Conservation (phyloP, 2,113 vertebrate species). For the Chascanopsetta lugubris region DNA sequence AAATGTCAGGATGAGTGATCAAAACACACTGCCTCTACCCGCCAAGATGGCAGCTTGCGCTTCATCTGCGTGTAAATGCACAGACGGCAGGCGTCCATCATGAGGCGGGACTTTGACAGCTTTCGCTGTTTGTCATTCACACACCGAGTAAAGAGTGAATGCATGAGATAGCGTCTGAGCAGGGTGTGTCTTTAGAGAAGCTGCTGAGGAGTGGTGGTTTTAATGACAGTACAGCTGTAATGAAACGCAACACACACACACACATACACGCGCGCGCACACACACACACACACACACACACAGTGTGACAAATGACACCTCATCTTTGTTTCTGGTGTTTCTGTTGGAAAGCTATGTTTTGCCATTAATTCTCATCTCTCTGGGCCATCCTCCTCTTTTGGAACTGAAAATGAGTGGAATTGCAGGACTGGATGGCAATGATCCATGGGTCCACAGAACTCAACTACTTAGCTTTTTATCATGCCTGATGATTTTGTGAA, state of each 20-base stretch:
- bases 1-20: conserved; percentile 52
- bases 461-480: conserved; percentile 41
- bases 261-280: no score
- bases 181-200: conserved; percentile 5
- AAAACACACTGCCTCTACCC: conserved; percentile 31
- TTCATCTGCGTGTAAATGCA: conserved; percentile 63
- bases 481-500: conserved; percentile 56
- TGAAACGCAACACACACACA: no score
- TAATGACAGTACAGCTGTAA: not conserved
- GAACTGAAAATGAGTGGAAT: conserved; percentile 41
- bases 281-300: no score
- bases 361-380: conserved; percentile 47
- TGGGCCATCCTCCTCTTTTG: conserved; percentile 38
- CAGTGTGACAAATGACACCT: conserved; percentile 10
- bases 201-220: not conserved
- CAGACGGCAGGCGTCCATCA: conserved; percentile 60
- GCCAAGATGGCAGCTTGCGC: conserved; percentile 66
- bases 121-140: conserved; percentile 43
- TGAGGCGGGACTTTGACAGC: conserved; percentile 43
- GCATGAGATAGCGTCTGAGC: conserved; percentile 20
- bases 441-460: conserved; percentile 35
- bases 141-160: conserved; percentile 44
- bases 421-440: conserved; percentile 37
- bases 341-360: conserved; percentile 1
- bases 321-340: not conserved